Evolutionary conservation across 2,797 vertebrate species (phyloP).

Genomic region (Urocyon cinereoargenteus): DNA sequence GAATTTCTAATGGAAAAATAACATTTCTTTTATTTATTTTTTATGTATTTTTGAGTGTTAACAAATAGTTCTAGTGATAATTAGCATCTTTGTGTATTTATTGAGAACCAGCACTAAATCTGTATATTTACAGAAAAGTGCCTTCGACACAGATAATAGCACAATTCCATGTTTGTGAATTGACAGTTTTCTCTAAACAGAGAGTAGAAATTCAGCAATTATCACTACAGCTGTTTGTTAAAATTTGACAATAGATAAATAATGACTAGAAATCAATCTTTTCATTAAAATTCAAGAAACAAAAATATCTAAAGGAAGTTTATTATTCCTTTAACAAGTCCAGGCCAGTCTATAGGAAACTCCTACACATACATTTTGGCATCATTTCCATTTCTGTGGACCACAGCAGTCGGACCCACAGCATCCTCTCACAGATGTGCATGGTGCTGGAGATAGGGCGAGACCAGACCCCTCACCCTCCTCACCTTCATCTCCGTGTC

Average conservation of each 20-base stretch:
- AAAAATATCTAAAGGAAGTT: conserved; percentile 79
- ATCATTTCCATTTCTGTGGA: not conserved
- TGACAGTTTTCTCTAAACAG: conserved; percentile 77
- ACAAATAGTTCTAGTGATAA: conserved; percentile 82
- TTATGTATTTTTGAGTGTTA: conserved; percentile 82
- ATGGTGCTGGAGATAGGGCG: accelerated
- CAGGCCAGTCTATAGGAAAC: not conserved
- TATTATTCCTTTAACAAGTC: conserved; percentile 67
- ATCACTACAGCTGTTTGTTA: conserved; percentile 84
- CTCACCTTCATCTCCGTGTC: not conserved
- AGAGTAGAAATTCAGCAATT: conserved; percentile 81
- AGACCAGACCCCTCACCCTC: not conserved
- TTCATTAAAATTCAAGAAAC: conserved; percentile 82
- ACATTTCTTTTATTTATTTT: conserved; percentile 81
- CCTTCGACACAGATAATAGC: conserved; percentile 78
- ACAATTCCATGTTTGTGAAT: conserved; percentile 80
- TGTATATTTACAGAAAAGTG: conserved; percentile 80
- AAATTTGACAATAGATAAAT: conserved; percentile 85
- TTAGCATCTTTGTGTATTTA: conserved; percentile 84
- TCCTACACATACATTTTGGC: not conserved
- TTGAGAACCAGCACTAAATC: conserved; percentile 82
- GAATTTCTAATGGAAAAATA: conserved; percentile 76
- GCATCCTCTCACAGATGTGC: not conserved
- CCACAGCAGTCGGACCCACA: not conserved
- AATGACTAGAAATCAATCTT: conserved; percentile 84